phyloP scores from a whole-genome alignment of 2,888 invertebrate species.

The Scaptodrosophila latifasciaeformis region DNA sequence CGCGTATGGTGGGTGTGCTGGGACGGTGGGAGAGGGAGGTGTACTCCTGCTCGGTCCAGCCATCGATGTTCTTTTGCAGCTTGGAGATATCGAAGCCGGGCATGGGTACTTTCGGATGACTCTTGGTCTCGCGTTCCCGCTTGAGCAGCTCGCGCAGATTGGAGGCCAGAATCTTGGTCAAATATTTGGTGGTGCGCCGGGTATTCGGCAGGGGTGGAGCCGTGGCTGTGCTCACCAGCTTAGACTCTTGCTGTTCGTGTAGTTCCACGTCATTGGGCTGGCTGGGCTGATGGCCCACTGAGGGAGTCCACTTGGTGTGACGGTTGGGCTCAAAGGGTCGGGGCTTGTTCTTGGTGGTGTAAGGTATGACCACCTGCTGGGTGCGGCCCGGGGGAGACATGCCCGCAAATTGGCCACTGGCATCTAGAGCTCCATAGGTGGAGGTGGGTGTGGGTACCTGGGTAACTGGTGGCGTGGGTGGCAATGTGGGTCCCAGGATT shows the following conservation, averaged over 20 bases:
- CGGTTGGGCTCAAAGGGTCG: conserved; percentile 76
- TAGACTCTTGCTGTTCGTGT: conserved; percentile 76
- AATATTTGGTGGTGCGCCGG: conserved; percentile 70
- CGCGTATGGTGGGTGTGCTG: conserved; percentile 78
- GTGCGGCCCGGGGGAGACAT: conserved; percentile 67
- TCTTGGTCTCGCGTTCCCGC: conserved; percentile 72
- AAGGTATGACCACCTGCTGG: conserved; percentile 89
- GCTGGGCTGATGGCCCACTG: conserved; percentile 47
- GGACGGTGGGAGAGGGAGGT: conserved; percentile 77
- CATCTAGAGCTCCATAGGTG: conserved; percentile 71
- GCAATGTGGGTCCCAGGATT: conserved; percentile 29
- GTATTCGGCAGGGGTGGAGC: conserved; percentile 54
- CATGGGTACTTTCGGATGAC: conserved; percentile 31
- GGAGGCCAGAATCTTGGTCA: conserved; percentile 74
- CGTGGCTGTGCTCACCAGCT: conserved; percentile 74
- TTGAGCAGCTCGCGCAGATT: conserved; percentile 77
- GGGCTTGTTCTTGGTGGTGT: conserved; percentile 80
- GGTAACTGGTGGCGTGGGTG: conserved; percentile 38
- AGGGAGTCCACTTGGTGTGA: conserved; percentile 44
- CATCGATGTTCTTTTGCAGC: conserved; percentile 88
- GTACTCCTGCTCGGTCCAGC: conserved; percentile 88
- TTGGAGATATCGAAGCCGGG: conserved; percentile 80
- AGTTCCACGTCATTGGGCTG: conserved; percentile 73
- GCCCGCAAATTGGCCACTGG: conserved; percentile 70
- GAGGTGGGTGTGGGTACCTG: conserved; percentile 70